A percentile compares a stretch with the other conserved stretches of the same genome.
Conservation (phyloP, 2,888 invertebrate genomes). For the Oasisia sp. region DNA sequence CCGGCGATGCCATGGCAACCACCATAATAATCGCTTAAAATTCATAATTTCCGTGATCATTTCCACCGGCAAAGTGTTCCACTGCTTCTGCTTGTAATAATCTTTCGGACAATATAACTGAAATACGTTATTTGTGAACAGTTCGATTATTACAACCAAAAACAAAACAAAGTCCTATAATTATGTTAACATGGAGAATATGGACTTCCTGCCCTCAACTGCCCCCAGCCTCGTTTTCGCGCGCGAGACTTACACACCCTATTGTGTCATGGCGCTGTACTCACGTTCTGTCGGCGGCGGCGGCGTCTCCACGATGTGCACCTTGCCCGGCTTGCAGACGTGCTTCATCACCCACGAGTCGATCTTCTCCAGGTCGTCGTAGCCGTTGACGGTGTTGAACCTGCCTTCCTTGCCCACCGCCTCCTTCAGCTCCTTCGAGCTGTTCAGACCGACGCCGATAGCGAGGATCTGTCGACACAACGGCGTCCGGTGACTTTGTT, state of each 20-base stretch:
- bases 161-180: too few relatives aligned
- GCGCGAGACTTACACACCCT: not conserved
- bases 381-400: not conserved
- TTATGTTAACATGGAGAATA: too few relatives aligned
- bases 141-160: too few relatives aligned
- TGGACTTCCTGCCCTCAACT: too few relatives aligned
- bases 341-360: not conserved
- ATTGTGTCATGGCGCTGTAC: not conserved
- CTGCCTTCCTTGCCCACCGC: constrained; percentile 26
- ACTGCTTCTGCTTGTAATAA: too few relatives aligned
- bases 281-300: not conserved
- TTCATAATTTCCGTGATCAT: too few relatives aligned
- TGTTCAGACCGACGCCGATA: constrained; percentile 26
- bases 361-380: constrained; percentile 20
- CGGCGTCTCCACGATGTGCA: not conserved
- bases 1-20: too few relatives aligned
- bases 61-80: too few relatives aligned
- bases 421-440: constrained; percentile 20
- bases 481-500: not conserved
- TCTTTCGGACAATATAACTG: too few relatives aligned
- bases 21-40: too few relatives aligned
- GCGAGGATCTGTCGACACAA: constrained; percentile 20
- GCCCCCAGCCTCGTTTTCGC: too few relatives aligned
- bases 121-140: too few relatives aligned
- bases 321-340: not conserved